phyloP scores from a whole-genome alignment of 2,797 vertebrate genomes.

The Buphagus erythrorhynchus region DNA sequence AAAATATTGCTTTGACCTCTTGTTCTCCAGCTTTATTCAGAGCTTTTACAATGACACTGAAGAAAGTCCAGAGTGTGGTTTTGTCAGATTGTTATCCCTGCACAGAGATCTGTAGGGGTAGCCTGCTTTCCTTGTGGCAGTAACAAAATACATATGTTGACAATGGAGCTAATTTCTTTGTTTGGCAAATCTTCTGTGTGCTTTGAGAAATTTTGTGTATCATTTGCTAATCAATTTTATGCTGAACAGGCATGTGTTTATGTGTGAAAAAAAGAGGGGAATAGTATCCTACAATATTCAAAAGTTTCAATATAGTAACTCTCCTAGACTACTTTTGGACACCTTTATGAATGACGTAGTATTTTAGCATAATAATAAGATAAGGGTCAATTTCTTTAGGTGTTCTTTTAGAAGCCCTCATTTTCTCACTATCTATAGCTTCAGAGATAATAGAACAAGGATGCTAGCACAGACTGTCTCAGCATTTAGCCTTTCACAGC shows the following conservation, averaged over 20 bases:
- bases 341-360: background rate
- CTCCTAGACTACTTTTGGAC: conserved; percentile 3
- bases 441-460: background rate
- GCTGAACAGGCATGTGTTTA: background rate
- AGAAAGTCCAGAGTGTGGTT: background rate
- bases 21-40: background rate
- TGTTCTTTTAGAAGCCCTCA: background rate
- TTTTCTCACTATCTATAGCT: background rate
- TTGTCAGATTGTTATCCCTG: background rate
- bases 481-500: background rate
- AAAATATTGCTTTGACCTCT: background rate
- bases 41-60: background rate
- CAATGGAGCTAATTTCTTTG: background rate
- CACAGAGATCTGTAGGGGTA: background rate
- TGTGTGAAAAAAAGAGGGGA: background rate
- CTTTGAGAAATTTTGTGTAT: background rate
- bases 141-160: background rate
- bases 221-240: background rate
- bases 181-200: background rate
- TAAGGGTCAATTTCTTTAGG: background rate
- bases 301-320: conserved; percentile 11
- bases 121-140: background rate
- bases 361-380: background rate
- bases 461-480: background rate
- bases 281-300: conserved; percentile 1